Conservation (phyloP, 2,113 vertebrate genomes). For the Sus scrofa region DNA sequence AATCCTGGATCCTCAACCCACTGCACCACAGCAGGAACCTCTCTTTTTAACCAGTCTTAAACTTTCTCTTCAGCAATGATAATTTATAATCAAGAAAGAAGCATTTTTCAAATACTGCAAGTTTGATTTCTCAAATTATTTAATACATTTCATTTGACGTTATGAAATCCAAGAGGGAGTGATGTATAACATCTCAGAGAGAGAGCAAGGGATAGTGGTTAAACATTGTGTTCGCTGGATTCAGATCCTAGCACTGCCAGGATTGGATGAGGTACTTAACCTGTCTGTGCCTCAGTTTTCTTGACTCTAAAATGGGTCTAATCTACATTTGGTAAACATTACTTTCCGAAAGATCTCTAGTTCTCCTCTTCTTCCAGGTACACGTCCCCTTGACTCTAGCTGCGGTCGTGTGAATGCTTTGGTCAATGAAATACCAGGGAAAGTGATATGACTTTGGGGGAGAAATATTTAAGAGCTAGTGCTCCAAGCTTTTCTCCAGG, state of each 20-base stretch:
- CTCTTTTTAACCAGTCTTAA: background rate
- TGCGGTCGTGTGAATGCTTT: background rate
- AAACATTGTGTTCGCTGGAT: accelerated
- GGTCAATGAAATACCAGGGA: background rate
- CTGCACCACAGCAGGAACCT: too few relatives aligned
- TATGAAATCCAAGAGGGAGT: background rate
- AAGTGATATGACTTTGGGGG: background rate
- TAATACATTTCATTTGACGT: background rate
- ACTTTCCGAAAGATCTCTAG: background rate
- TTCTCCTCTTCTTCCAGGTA: background rate
- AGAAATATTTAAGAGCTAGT: background rate
- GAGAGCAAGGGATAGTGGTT: background rate
- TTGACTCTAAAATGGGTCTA: background rate
- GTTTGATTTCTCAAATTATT: background rate
- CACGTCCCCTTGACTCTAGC: background rate
- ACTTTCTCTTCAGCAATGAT: background rate
- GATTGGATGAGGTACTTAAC: too few relatives aligned
- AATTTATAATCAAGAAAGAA: background rate
- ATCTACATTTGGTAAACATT: background rate
- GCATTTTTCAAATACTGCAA: background rate
- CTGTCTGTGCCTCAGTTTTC: background rate
- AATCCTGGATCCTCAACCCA: too few relatives aligned
- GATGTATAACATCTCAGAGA: background rate
- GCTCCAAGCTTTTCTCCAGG: background rate
- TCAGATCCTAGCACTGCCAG: background rate